Base-by-base conservation (phyloP, 2,797 vertebrate species). In the Gadopsis bispinosus region DNA sequence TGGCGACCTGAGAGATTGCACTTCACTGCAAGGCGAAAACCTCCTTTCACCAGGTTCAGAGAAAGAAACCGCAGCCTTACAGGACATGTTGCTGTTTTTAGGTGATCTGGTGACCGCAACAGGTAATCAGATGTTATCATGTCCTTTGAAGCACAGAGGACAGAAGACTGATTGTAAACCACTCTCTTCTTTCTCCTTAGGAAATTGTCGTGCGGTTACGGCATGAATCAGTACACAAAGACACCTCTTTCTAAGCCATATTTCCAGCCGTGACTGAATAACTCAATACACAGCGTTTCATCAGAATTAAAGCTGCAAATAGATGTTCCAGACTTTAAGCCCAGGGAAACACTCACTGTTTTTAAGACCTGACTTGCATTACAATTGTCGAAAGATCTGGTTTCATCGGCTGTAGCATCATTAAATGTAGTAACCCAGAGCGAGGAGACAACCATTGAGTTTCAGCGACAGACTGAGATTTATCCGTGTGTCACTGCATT, bases 21-120 rank as follows among this genome's bases (percentile, higher is more conserved):
- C 35, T 33, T 61, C 22, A 16, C 33, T 6, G 3, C 20, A 50
- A 37, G 41, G 53, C 11, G 17, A 35, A 45, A 48, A 20, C 8
- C n/a, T 35, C 41, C 14, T 67, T 63, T 64, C 29, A 50, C 5
- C 22, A 31, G 11, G 22, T 69, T 72, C 9, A 53, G 7, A 37
- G 3, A 35, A 11, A 19, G 7, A 8, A 31, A 11, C 41, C 3
- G 19, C 17, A 2, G 22, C 20, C 26, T 58, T 33, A 22, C 20
- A 39, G 65, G 75, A 54, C 58, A 19, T 29, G 62, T 0, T 0
- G 75, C 76, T 80, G 62, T 74, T 77, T 82, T 73, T 67, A 83
- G 78, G 17, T 1, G 47, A 47, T 89, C 87, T 82, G 85, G 75
- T 89, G 89, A 90, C 48, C 3, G 17, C 4, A 33, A 6, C 31